Evolutionary conservation across 53 echinoderm and acorn worm genomes (phyloP), one percentile per base, ranked within the genome.

Genomic region (Henricia sp.): DNA sequence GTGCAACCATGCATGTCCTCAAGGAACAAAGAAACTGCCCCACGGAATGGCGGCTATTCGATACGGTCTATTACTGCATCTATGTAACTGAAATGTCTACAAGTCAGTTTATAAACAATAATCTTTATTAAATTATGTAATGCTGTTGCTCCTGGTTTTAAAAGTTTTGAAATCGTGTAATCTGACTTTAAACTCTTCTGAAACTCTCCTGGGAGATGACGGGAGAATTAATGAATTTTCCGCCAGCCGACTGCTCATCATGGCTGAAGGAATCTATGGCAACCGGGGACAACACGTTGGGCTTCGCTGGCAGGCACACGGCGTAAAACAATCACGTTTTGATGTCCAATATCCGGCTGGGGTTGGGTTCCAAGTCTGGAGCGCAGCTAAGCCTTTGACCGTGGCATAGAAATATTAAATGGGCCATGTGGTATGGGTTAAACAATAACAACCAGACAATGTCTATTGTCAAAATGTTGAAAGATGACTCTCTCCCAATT

Each of bases 261-360:
- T 51, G 32, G 3, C 19, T 14, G 24, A 28, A 0, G 32, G 33
- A 17, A 9, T 71, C 28, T 51, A 41, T 26, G 28, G 71, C 71
- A 27, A 71, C 71, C 48, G 19, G 20, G 19, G 28, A 71, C 27
- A 71, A 50, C 44, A 71, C 32, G 46, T 46, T 14, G 50, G 19
- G 71, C 71, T 71, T 71, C 51, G 26, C 50, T 71, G 51, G 71
- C 71, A 25, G 50, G 27, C 71, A 51, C 50, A 0, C 26, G 71
- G 71, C 71, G 9, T 48, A 71, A 71, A 71, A 71, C 71, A 71
- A 71, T 71, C 71, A 71, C 46, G 71, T 71, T 71, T 71, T 71
- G 71, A 71, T 71, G 71, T 71, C 32, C 27, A 71, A 71, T 51
- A 71, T 71, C 71, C 71, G 71, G 71, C 71, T 8, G 4, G 28